These are phyloP conservation scores for Chionis minor DNA, from an alignment of 2,113 vertebrate species.

Conservation along the genomic window DNA sequence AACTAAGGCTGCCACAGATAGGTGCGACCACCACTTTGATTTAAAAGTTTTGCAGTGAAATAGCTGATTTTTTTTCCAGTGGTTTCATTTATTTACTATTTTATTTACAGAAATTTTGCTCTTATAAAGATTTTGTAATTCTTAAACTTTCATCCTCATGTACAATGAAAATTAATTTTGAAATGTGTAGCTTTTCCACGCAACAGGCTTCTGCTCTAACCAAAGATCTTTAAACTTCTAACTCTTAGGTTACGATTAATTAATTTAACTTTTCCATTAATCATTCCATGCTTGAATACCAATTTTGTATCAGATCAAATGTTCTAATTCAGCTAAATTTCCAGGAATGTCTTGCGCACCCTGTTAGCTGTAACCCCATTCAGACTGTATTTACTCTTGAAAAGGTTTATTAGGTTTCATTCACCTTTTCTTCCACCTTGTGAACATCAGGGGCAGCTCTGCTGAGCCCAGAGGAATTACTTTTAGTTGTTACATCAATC, in stretches of 20 bases:
- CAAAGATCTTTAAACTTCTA: background rate
- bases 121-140: background rate
- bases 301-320: background rate
- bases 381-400: background rate
- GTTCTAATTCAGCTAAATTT: background rate
- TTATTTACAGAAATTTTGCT: background rate
- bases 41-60: background rate
- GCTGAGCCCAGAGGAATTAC: background rate
- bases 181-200: background rate
- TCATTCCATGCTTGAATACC: background rate
- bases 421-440: background rate
- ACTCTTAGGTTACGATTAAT: background rate
- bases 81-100: background rate
- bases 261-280: background rate
- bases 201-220: background rate
- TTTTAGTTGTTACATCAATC: background rate
- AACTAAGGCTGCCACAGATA: background rate
- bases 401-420: slow-evolving; percentile 6
- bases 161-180: background rate
- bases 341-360: background rate
- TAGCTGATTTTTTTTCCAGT: background rate
- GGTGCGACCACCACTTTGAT: background rate
- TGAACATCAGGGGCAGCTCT: slow-evolving; percentile 6
- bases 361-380: background rate
- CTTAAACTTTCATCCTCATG: background rate